Evolutionary conservation across 2,888 invertebrate species (phyloP), one percentile per base, ranked within the genome.

Genomic region (Torymus texanus): DNA sequence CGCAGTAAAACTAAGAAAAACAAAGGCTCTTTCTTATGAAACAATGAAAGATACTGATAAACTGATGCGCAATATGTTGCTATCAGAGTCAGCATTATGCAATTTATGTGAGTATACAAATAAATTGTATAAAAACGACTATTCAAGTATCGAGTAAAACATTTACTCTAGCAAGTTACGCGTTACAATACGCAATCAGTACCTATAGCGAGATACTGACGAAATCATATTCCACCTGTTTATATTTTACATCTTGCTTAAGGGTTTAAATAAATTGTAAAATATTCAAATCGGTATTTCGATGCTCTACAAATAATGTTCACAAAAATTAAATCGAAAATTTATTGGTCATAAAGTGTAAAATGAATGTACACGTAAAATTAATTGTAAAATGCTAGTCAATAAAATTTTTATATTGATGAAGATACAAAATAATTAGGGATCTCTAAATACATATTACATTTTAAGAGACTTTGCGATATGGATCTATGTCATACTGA

Each of bases 311-410:
- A 72, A 59, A 67, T 53, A 51, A 51, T 58, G 51, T 58, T 78
- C 68, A 59, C 56, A 63, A 74, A 67, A 67, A 77, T 62, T 74
- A 66, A 72, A 77, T 79, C 53, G 58, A 79, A 77, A 79, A 53
- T 79, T 76, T 81, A 62, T 79, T 82, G 78, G 76, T 82, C 75
- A 75, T 74, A 78, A 83, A 82, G 82, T 79, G 29, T 81, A 81
- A 78, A 81, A 78, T 67, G 75, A 84, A 82, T 84, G 75, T 80
- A 83, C 82, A 82, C 56, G 75, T 80, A 73, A 53, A 78, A 77
- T 75, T 82, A 82, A 72, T 78, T 67, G 68, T 83, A 85, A 85
- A 84, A 85, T 83, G 82, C 83, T 84, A 80, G 71, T 80, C 8
- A 41, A 67, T 81, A 83, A 83, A 84, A 84, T 83, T 68, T 81